Base-by-base conservation (phyloP, 2,797 vertebrate species). In the Atherinosoma microstoma region DNA sequence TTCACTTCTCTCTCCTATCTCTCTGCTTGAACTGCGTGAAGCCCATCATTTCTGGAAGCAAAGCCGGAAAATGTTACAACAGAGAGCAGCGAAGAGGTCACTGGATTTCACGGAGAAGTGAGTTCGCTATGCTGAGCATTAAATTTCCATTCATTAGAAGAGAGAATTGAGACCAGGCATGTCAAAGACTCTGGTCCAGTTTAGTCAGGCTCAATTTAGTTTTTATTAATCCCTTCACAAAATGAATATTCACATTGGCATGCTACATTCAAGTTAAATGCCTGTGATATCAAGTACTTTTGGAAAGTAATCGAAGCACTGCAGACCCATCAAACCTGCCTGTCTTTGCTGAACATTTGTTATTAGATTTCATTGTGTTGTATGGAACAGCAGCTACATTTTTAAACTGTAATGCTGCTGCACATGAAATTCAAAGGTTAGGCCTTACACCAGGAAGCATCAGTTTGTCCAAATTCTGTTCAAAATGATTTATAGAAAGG, bases 121-220 rank as follows among this genome's bases (percentile, higher is more conserved):
- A 65, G 76, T 76, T 84, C 87, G 79, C 75, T 38, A 45, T 22
- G 42, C 83, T 27, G 67, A 77, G 78, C 80, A 82, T 84, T 80
- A 81, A 83, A 88, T 89, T 86, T 80, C 61, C 85, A 84, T 89
- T 90, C 60, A 87, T 89, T 89, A 86, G 81, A 45, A 54, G 42
- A 15, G 29, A 45, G 71, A 78, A 68, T 59, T 64, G 63, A 85
- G 75, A 86, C 51, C 72, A 27, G 77, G 79, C 72, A 68, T 87
- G 78, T 80, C 75, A 83, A 78, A 89, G 73, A 76, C 73, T 79
- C 59, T 0, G 72, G 84, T 75, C 79, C 78, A 82, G 22, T 85
- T 87, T 85, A 86, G 82, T 89, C 87, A 86, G 78, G 84, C 82
- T 84, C 82, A 82, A 75, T 89, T 88, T 80, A 67, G 56, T 75